Conservation (phyloP, 2,888 invertebrate species). For the Catocala sponsa region DNA sequence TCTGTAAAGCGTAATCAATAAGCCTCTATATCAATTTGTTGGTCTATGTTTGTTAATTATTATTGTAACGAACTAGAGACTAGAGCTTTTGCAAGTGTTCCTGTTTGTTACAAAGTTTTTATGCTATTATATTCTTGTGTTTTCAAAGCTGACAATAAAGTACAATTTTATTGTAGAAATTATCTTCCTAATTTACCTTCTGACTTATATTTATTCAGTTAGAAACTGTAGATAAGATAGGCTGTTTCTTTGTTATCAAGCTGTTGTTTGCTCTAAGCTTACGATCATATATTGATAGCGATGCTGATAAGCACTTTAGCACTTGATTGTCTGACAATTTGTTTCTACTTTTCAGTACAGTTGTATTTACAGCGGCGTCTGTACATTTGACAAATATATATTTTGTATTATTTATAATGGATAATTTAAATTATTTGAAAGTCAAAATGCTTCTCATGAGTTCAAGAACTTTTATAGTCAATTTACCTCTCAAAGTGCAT, state of each 20-base stretch:
- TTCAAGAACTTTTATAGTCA: constrained; percentile 74
- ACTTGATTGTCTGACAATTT: constrained; percentile 69
- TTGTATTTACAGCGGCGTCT: constrained; percentile 57
- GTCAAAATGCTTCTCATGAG: constrained; percentile 75
- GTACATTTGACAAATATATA: constrained; percentile 59
- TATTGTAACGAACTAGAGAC: too few relatives aligned
- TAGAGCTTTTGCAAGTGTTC: too few relatives aligned
- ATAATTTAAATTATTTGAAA: constrained; percentile 66
- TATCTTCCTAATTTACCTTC: constrained; percentile 43
- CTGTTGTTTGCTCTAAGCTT: constrained; percentile 82
- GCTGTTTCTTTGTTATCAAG: constrained; percentile 78
- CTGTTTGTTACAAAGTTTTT: too few relatives aligned
- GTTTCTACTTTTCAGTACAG: constrained; percentile 72
- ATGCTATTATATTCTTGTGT: too few relatives aligned
- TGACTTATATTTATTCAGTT: constrained; percentile 62
- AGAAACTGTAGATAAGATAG: constrained; percentile 78
- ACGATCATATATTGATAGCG: constrained; percentile 82
- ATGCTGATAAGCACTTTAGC: constrained; percentile 72
- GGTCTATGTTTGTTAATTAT: too few relatives aligned
- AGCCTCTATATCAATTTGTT: too few relatives aligned
- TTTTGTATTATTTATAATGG: constrained; percentile 69
- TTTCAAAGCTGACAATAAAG: not conserved
- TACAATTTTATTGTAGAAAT: constrained; percentile 29
- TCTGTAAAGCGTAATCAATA: too few relatives aligned
- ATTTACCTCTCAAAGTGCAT: constrained; percentile 64